phyloP scores from a whole-genome alignment of 2,113 vertebrate species.

The Erythrolamprus reginae region DNA sequence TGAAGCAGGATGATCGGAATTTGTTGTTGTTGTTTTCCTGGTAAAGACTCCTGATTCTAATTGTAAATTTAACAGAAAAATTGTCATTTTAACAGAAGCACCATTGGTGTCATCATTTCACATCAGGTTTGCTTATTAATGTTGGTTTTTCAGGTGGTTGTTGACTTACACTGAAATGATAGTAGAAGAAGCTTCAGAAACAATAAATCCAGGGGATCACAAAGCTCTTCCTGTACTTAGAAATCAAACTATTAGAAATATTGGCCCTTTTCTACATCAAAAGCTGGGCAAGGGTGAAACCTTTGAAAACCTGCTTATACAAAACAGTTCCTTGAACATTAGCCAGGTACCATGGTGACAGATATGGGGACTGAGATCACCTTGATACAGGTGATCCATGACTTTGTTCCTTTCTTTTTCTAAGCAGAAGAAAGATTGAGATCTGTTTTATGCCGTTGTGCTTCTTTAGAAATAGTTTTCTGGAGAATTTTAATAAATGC shows the following conservation, averaged over 20 bases:
- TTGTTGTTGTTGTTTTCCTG: neutral
- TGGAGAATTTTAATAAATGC: neutral
- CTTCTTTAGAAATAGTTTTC: neutral
- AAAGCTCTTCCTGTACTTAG: neutral
- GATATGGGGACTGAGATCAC: neutral
- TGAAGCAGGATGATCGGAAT: neutral
- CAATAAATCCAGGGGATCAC: neutral
- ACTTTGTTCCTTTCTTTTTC: neutral
- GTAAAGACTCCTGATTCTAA: neutral
- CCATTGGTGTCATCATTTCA: neutral
- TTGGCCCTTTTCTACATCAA: neutral
- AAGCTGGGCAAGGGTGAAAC: neutral
- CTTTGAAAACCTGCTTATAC: neutral
- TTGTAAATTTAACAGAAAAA: neutral
- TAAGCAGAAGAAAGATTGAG: neutral
- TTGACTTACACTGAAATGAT: neutral
- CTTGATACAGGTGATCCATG: neutral
- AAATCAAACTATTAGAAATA: neutral
- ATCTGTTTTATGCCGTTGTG: neutral
- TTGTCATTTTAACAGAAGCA: neutral
- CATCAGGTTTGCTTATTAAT: neutral
- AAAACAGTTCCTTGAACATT: neutral
- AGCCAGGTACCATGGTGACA: neutral
- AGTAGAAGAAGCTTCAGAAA: neutral
- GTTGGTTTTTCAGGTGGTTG: neutral